Evolutionary conservation across 2,113 vertebrate species (phyloP).

Genomic region (Boulengeromyrus knoepffleri): DNA sequence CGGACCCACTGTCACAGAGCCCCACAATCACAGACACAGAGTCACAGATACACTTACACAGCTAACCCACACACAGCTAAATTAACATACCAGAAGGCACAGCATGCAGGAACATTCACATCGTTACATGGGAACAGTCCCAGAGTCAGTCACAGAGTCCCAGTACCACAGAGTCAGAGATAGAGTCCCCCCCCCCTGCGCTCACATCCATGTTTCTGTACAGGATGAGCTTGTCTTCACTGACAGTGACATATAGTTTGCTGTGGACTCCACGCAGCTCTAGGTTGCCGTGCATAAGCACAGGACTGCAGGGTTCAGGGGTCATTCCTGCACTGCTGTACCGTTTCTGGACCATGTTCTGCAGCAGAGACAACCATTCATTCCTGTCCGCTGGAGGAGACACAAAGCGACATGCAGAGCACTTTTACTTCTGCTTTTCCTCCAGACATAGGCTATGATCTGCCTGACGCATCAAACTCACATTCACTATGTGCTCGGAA

Average conservation of each 20-base stretch:
- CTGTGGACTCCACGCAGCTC: conserved; percentile 66
- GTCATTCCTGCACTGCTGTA: background rate
- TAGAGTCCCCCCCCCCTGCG: background rate
- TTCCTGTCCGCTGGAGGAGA: conserved; percentile 53
- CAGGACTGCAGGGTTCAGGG: background rate
- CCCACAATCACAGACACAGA: background rate
- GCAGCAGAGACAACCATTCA: conserved; percentile 58
- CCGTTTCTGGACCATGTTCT: conserved; percentile 37
- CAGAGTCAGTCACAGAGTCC: background rate
- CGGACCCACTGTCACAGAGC: background rate
- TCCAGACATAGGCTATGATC: background rate
- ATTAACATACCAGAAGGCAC: background rate
- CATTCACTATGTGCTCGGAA: conserved; percentile 68
- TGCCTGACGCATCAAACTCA: conserved; percentile 29
- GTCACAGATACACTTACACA: background rate
- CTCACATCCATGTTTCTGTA: conserved; percentile 68
- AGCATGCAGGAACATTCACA: background rate
- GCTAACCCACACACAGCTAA: background rate
- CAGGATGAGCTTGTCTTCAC: conserved; percentile 61
- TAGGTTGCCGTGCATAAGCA: conserved; percentile 53
- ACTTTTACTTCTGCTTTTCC: background rate
- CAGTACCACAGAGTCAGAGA: background rate
- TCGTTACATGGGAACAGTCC: background rate
- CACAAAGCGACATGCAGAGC: background rate
- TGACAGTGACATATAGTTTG: conserved; percentile 60